Evolutionary conservation across 2,113 vertebrate genomes (phyloP).

Genomic region (Haliaeetus leucogaster): DNA sequence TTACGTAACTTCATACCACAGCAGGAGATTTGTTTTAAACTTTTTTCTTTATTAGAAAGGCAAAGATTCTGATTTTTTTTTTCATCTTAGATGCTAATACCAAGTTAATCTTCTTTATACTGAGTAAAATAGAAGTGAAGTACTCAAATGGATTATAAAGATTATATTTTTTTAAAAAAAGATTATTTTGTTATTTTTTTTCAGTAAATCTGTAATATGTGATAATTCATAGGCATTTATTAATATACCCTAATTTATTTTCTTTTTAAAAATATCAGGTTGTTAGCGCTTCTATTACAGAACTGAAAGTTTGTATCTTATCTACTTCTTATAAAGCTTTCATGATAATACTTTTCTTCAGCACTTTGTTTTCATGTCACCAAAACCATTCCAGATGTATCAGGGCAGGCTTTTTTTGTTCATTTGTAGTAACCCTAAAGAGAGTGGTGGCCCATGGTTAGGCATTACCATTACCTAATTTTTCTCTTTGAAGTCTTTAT

Average conservation of each 20-base stretch:
- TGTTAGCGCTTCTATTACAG: background rate
- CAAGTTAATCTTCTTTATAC: background rate
- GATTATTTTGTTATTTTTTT: background rate
- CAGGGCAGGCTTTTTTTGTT: background rate
- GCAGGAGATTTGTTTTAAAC: background rate
- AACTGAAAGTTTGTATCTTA: background rate
- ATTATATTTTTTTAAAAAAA: background rate
- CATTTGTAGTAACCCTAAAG: rapidly evolving
- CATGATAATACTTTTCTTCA: background rate
- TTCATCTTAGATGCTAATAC: background rate
- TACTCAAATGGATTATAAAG: background rate
- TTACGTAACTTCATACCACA: background rate
- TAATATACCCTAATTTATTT: background rate
- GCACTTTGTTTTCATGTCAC: background rate
- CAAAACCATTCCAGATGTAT: background rate
- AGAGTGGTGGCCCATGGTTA: background rate
- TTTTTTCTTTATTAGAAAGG: background rate
- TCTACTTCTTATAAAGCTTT: background rate
- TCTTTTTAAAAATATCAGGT: background rate
- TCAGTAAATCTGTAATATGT: background rate
- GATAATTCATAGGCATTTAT: background rate
- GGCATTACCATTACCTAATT: background rate
- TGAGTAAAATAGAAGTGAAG: background rate
- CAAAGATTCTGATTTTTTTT: background rate
- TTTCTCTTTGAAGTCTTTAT: background rate